Evolutionary conservation across 2,888 invertebrate genomes (phyloP).

Genomic region (Tolmerus cingulatus): DNA sequence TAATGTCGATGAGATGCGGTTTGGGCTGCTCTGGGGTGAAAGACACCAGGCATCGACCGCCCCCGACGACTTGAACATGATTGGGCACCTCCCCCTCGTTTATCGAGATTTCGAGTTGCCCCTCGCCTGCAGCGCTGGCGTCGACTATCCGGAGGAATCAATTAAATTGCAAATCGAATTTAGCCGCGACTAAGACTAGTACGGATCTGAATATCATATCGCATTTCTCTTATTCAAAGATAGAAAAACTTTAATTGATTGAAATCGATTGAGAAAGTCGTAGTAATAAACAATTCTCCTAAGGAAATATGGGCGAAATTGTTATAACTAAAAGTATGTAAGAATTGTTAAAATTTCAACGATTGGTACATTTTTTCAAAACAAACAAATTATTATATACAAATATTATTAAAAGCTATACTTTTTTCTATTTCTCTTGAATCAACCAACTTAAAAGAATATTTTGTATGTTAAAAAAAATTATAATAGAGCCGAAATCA

Average conservation of each 20-base stretch:
- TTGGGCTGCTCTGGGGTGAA: conserved; percentile 93
- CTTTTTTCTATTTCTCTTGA: too few relatives aligned
- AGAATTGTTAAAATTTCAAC: not conserved
- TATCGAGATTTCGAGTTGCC: conserved; percentile 98
- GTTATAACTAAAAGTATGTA: too few relatives aligned
- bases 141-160: conserved; percentile 75
- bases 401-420: too few relatives aligned
- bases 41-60: conserved; percentile 91
- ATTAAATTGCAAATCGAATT: not conserved
- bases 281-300: not conserved
- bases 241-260: not conserved
- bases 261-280: not conserved
- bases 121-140: conserved; percentile 98
- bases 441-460: too few relatives aligned
- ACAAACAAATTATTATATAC: too few relatives aligned
- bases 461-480: too few relatives aligned
- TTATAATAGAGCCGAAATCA: too few relatives aligned
- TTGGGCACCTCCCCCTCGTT: conserved; percentile 99
- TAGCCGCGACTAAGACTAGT: not conserved
- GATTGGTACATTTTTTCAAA: not conserved
- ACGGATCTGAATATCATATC: not conserved
- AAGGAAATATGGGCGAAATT: not conserved
- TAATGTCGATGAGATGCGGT: conserved; percentile 92
- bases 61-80: conserved; percentile 95
- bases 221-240: not conserved